phyloP scores from a whole-genome alignment of 1,140 invertebrate species.

The Plutomurus gul region DNA sequence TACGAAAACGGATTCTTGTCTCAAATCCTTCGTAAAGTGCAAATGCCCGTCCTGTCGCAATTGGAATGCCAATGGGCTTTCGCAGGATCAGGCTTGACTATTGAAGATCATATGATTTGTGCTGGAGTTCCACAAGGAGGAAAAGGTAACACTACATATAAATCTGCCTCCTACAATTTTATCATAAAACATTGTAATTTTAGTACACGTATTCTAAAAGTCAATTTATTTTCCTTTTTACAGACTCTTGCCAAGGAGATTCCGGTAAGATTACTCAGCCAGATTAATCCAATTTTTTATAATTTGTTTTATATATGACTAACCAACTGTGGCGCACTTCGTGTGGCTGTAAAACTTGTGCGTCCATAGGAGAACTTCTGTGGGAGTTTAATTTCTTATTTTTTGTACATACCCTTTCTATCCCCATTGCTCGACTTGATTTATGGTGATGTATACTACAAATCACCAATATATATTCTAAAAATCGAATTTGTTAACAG shows the following conservation, averaged over 20 bases:
- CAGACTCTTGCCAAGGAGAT: slow-evolving; percentile 3
- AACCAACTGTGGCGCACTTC: no score
- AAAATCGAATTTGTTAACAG: no score
- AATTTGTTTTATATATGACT: no score
- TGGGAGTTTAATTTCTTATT: no score
- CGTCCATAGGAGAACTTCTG: no score
- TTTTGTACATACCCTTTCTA: no score
- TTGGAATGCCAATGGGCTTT: slow-evolving; percentile 19
- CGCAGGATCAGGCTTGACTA: neutral
- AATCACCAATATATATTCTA: no score
- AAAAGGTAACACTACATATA: neutral
- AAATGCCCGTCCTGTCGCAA: neutral
- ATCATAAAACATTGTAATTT: neutral
- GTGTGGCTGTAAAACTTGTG: no score
- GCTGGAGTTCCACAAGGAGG: slow-evolving; percentile 27
- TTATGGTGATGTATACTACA: no score
- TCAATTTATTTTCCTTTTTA: neutral
- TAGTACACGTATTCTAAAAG: neutral
- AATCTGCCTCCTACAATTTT: neutral
- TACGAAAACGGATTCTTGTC: neutral
- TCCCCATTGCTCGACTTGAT: no score
- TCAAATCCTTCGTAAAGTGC: neutral
- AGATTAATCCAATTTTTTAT: no score
- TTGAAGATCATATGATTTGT: slow-evolving; percentile 34
- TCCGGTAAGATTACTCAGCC: neutral